These are phyloP conservation scores for Knipowitschia caucasica DNA, from an alignment of 2,797 vertebrate species.

Conservation along the genomic window DNA sequence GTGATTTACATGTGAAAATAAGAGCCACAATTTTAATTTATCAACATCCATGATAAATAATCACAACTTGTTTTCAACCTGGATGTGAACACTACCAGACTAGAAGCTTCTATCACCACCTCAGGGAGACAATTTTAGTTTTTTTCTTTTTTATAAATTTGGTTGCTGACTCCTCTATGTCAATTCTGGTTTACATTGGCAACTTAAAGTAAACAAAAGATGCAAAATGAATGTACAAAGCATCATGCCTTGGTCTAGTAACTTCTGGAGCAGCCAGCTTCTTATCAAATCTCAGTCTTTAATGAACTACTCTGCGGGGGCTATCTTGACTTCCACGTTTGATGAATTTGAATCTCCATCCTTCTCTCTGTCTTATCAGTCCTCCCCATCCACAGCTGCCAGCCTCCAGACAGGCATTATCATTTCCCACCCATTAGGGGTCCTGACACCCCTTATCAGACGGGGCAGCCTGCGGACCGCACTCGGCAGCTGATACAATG, in stretches of 20 bases:
- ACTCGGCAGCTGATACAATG: constrained; percentile 18
- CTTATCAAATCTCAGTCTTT: constrained; percentile 10
- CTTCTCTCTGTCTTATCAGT: constrained; percentile 34
- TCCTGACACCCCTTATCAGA: constrained; percentile 36
- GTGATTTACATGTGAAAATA: no score
- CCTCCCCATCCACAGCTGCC: constrained; percentile 43
- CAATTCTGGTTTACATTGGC: no score
- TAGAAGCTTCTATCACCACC: no score
- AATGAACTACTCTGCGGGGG: constrained; percentile 15
- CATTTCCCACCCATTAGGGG: constrained; percentile 47
- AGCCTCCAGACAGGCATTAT: constrained; percentile 47
- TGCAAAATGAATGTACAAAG: not conserved
- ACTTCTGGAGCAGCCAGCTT: not conserved
- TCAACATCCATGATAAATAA: no score
- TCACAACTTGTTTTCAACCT: no score
- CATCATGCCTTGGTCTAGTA: no score
- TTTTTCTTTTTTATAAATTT: no score
- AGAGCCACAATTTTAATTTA: no score
- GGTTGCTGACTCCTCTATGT: no score
- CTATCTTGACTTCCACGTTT: constrained; percentile 10
- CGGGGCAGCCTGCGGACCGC: constrained; percentile 20
- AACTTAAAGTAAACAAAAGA: not conserved
- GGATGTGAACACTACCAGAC: no score
- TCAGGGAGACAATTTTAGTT: no score
- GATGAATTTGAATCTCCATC: constrained; percentile 27